Conservation (phyloP, 2,113 vertebrate species). For the Perccottus glenii region DNA sequence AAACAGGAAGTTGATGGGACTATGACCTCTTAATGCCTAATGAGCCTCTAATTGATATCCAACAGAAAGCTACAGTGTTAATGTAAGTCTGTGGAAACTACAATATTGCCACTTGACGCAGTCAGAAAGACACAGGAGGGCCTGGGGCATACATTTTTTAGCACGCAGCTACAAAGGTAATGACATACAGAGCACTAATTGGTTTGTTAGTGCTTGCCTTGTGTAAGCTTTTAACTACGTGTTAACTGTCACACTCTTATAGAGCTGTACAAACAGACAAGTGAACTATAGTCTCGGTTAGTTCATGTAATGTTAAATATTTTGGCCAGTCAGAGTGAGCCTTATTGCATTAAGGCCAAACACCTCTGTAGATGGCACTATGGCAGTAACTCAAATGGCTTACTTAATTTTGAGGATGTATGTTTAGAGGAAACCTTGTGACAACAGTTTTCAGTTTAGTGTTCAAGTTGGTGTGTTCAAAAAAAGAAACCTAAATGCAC, state of each 20-base stretch:
- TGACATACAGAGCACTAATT: conserved; percentile 36
- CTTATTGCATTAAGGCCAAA: too few relatives aligned
- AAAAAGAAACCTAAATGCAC: too few relatives aligned
- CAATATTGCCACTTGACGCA: conserved; percentile 38
- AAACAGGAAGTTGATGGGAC: conserved; percentile 57
- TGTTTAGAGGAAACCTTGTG: too few relatives aligned
- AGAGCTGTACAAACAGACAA: conserved; percentile 1
- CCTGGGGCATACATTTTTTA: conserved; percentile 54
- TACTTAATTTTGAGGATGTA: too few relatives aligned
- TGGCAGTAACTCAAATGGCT: too few relatives aligned
- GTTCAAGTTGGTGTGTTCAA: too few relatives aligned
- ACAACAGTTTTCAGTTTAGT: too few relatives aligned
- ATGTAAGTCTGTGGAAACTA: conserved; percentile 47
- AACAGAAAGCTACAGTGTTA: conserved; percentile 63
- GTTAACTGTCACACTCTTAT: background rate
- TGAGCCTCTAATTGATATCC: conserved; percentile 76
- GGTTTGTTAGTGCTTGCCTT: conserved; percentile 10
- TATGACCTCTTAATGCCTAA: conserved; percentile 53
- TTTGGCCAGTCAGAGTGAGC: background rate
- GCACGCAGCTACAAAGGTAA: conserved; percentile 17
- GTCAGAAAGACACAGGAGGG: conserved; percentile 41
- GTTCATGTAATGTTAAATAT: too few relatives aligned
- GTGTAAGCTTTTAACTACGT: background rate
- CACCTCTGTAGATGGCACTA: too few relatives aligned
- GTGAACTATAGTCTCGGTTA: background rate